A percentile compares a stretch with the other conserved stretches of the same genome.
Conservation (phyloP, 2,113 vertebrate species). For the Oreocharis arfaki region DNA sequence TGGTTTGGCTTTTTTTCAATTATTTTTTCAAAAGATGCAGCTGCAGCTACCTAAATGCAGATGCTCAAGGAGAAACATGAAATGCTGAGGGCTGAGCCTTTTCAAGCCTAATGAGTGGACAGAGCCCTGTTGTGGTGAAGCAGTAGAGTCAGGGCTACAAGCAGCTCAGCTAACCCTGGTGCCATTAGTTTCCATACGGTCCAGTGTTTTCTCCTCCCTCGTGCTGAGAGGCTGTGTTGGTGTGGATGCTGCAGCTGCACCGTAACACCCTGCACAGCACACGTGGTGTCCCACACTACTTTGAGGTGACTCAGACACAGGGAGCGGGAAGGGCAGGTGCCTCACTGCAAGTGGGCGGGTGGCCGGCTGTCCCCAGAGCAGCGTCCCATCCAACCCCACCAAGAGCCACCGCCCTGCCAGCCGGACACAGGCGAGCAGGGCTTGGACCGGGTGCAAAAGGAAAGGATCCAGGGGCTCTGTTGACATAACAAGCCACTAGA, state of each 20-base stretch:
- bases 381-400: not conserved
- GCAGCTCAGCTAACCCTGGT: not conserved
- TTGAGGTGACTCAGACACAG: accelerated
- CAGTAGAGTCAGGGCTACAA: not conserved
- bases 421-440: not conserved
- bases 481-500: slow-evolving; percentile 59
- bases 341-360: accelerated
- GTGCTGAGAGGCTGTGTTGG: not conserved
- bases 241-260: not conserved
- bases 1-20: not conserved
- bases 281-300: accelerated
- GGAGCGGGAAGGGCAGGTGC: not conserved
- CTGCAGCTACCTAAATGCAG: not conserved
- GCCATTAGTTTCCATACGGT: accelerated
- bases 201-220: not conserved
- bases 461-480: slow-evolving; percentile 45
- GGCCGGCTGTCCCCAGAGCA: not conserved
- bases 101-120: not conserved
- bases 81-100: not conserved
- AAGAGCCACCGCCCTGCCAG: not conserved
- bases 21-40: not conserved
- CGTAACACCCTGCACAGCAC: accelerated
- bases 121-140: not conserved
- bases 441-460: slow-evolving; percentile 3
- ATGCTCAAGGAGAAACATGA: not conserved